Percentiles rank a stretch among this genome's conserved stretches.
These are phyloP conservation scores for Sebastes miniatus DNA, from an alignment of 2,797 vertebrate species.

Conservation along the genomic window DNA sequence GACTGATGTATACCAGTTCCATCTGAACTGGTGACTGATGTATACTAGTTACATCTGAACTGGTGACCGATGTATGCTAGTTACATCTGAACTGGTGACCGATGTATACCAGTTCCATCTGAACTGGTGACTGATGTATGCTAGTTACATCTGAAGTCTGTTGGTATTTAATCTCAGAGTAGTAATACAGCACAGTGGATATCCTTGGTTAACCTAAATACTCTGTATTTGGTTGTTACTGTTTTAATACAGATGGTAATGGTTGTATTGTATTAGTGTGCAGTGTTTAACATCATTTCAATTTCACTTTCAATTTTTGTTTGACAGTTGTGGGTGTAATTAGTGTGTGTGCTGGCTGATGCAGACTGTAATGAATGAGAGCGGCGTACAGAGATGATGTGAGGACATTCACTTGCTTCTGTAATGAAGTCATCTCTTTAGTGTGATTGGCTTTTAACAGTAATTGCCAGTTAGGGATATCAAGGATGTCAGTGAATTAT, in stretches of 20 bases:
- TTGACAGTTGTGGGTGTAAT: conserved; percentile 6
- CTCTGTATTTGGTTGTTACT: background rate
- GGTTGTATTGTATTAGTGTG: background rate
- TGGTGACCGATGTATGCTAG: no score
- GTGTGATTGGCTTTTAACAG: background rate
- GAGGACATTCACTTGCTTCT: background rate
- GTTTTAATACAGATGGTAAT: background rate
- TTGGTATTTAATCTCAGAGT: background rate
- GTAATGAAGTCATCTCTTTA: conserved; percentile 17
- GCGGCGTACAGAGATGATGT: background rate
- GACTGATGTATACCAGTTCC: no score
- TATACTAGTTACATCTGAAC: no score
- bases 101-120: no score
- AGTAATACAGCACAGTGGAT: background rate
- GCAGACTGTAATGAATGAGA: background rate
- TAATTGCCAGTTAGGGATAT: background rate
- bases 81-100: no score
- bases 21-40: no score
- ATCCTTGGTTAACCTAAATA: background rate
- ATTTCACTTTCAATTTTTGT: conserved; percentile 6
- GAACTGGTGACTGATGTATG: no score
- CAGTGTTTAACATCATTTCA: conserved; percentile 19
- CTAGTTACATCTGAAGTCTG: no score
- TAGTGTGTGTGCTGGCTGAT: background rate
- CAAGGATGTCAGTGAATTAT: background rate